Evolutionary conservation across 2,113 vertebrate species (phyloP).

Genomic region (Harpagus bidentatus): DNA sequence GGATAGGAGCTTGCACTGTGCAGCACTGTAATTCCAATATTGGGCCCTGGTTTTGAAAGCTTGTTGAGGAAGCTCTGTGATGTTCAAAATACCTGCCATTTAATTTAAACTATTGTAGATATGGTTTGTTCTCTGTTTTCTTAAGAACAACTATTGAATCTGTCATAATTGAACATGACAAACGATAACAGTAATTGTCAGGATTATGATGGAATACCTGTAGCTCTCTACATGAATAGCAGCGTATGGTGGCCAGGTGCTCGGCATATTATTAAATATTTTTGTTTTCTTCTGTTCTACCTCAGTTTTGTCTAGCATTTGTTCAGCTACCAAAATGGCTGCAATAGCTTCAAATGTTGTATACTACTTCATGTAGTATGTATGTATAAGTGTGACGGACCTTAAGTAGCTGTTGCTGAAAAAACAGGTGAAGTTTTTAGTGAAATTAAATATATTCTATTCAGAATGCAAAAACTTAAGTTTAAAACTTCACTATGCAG

Average conservation of each 20-base stretch:
- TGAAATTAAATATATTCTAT: background rate
- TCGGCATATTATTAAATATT: background rate
- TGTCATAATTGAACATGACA: background rate
- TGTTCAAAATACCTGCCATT: background rate
- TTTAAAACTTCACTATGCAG: background rate
- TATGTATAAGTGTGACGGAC: background rate
- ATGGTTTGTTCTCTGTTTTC: background rate
- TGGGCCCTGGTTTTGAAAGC: background rate
- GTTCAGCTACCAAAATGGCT: background rate
- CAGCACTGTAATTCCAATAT: background rate
- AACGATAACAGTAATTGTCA: background rate
- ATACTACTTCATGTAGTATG: background rate
- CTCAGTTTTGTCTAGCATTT: background rate
- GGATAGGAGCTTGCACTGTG: background rate
- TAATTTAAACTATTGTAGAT: background rate
- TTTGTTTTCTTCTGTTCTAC: background rate
- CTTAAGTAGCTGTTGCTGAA: background rate
- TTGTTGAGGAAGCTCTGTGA: background rate
- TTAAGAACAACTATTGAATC: background rate
- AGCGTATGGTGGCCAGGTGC: background rate
- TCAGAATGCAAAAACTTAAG: background rate
- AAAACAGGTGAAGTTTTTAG: background rate
- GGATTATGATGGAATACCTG: background rate
- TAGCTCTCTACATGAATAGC: background rate
- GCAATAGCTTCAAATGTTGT: background rate